Conservation (phyloP, 2,797 vertebrate genomes). For the Spheniscus humboldti region DNA sequence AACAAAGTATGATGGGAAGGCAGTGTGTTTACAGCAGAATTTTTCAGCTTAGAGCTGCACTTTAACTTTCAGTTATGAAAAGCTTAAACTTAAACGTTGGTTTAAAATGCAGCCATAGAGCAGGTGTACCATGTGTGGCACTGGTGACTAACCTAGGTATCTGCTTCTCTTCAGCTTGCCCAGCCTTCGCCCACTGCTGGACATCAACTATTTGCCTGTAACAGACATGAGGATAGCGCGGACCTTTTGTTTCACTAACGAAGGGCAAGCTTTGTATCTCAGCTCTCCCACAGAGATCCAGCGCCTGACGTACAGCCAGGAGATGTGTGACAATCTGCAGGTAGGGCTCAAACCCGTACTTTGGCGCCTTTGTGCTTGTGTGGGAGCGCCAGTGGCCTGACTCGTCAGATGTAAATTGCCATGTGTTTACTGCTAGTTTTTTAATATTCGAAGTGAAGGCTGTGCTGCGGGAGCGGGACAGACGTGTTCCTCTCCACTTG, state of each 20-base stretch:
- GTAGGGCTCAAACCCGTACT: constrained; percentile 64
- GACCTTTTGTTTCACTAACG: constrained; percentile 96
- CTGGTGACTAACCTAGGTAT: background rate
- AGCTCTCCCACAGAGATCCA: constrained; percentile 98
- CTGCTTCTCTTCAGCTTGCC: constrained; percentile 83
- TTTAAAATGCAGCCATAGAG: background rate
- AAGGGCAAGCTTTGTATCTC: constrained; percentile 94
- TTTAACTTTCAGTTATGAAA: background rate
- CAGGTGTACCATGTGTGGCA: background rate
- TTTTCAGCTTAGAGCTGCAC: background rate
- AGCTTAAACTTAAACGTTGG: background rate
- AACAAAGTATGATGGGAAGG: background rate
- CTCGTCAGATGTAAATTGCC: fast-evolving
- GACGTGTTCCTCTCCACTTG: background rate
- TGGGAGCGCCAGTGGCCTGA: background rate
- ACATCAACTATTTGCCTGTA: constrained; percentile 92
- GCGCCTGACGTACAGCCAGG: constrained; percentile 96
- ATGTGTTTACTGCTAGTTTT: background rate
- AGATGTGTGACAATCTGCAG: constrained; percentile 97
- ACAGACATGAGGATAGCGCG: constrained; percentile 98
- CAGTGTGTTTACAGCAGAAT: background rate
- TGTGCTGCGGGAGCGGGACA: background rate
- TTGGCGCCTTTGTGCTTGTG: background rate
- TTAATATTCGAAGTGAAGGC: background rate
- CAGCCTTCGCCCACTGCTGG: constrained; percentile 93